Conservation (phyloP, 2,888 invertebrate genomes). For the Leptothorax acervorum region DNA sequence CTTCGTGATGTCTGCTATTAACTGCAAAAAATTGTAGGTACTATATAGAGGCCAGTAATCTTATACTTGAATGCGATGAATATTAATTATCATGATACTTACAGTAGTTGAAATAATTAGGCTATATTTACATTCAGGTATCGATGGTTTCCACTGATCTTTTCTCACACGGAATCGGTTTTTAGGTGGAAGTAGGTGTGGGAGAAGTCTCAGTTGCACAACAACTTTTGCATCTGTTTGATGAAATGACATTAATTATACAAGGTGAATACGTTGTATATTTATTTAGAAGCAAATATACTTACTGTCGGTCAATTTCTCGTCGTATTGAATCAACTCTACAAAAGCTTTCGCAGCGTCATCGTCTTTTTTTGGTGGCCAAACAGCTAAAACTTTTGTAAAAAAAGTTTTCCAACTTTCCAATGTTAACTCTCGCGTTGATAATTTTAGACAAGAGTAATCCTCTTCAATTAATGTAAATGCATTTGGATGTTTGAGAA, state of each 20-base stretch:
- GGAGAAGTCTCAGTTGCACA: no score
- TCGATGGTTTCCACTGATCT: background rate
- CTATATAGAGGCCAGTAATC: no score
- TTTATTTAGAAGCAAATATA: background rate
- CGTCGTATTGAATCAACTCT: background rate
- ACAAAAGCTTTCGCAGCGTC: background rate
- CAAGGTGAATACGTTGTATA: background rate
- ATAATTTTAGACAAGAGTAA: background rate
- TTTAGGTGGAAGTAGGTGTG: no score
- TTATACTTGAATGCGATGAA: no score
- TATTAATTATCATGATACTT: constrained; percentile 5
- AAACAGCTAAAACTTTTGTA: background rate
- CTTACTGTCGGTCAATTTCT: background rate
- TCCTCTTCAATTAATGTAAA: constrained; percentile 3
- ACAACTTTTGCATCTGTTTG: no score
- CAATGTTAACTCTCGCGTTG: background rate
- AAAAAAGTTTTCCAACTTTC: constrained; percentile 8
- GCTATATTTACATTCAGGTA: constrained; percentile 22
- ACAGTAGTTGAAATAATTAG: constrained; percentile 13
- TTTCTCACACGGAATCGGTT: no score
- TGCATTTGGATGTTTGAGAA: constrained; percentile 14
- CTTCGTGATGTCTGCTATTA: no score
- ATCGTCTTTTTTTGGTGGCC: constrained; percentile 6
- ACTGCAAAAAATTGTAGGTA: no score
- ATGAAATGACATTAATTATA: no score